Percentiles rank a stretch among this genome's conserved stretches.
phyloP scores from a whole-genome alignment of 64 coral and sea anemone species.

The Acropora tenuis region DNA sequence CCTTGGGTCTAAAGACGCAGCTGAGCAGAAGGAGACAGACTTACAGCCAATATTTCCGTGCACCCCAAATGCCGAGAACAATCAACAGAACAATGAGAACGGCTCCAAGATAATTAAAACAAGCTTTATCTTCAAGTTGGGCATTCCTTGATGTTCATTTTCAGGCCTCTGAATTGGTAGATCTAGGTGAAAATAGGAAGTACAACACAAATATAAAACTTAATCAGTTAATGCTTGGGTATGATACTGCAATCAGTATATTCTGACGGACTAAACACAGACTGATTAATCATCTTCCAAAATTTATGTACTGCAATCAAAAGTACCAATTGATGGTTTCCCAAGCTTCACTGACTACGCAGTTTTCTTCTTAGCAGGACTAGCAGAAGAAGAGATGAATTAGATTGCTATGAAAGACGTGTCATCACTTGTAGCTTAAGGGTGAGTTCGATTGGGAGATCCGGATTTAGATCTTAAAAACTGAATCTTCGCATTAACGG shows the following conservation, averaged over 20 bases:
- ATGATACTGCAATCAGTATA: background rate
- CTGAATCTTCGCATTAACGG: no score
- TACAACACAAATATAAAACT: conserved; percentile 1
- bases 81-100: background rate
- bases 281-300: no score
- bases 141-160: background rate
- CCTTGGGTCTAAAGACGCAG: background rate
- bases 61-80: conserved; percentile 11
- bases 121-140: conserved; percentile 1
- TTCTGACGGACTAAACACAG: background rate
- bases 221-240: background rate
- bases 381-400: background rate
- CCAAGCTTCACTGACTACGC: background rate
- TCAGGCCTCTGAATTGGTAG: background rate
- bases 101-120: background rate
- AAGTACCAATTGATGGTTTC: background rate
- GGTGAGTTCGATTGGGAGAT: no score
- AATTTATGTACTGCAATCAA: background rate
- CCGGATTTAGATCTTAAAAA: no score
- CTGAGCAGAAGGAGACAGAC: background rate
- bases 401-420: background rate
- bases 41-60: background rate
- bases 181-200: background rate
- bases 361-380: background rate
- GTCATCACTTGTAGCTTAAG: no score